phyloP scores from a whole-genome alignment of 2,888 invertebrate species.

The Blera fallax region DNA sequence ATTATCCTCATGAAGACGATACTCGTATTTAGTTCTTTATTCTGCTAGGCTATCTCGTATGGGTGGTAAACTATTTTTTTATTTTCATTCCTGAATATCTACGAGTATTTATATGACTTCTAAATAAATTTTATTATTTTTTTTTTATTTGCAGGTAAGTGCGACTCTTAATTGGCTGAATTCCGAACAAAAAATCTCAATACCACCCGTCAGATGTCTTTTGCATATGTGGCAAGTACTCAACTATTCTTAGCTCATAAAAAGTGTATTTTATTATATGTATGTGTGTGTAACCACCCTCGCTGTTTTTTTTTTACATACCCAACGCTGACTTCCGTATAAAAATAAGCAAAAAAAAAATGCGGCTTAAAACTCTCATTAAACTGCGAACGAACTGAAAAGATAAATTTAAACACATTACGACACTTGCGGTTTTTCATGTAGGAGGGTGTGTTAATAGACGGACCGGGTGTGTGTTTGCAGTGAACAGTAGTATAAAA shows the following conservation, averaged over 20 bases:
- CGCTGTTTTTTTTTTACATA: neutral
- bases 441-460: constrained; percentile 37
- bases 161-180: neutral
- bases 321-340: constrained; percentile 28
- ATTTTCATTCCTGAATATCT: neutral
- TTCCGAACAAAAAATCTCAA: neutral
- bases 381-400: neutral
- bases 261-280: neutral
- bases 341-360: neutral
- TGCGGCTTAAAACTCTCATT: constrained; percentile 17
- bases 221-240: neutral
- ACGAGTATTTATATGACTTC: neutral
- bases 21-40: neutral
- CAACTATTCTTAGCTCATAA: neutral
- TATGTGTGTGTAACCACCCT: constrained; percentile 17
- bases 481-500: neutral
- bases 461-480: constrained; percentile 2
- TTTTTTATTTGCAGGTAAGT: constrained; percentile 6
- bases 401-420: constrained; percentile 42
- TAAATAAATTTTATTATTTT: neutral
- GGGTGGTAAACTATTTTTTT: neutral
- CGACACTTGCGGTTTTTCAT: constrained; percentile 37
- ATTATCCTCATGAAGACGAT: neutral
- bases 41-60: neutral
- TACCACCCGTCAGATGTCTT: neutral